A percentile compares a stretch with the other conserved stretches of the same genome.
Conservation (phyloP, 2,113 vertebrate species). For the Engystomops pustulosus region DNA sequence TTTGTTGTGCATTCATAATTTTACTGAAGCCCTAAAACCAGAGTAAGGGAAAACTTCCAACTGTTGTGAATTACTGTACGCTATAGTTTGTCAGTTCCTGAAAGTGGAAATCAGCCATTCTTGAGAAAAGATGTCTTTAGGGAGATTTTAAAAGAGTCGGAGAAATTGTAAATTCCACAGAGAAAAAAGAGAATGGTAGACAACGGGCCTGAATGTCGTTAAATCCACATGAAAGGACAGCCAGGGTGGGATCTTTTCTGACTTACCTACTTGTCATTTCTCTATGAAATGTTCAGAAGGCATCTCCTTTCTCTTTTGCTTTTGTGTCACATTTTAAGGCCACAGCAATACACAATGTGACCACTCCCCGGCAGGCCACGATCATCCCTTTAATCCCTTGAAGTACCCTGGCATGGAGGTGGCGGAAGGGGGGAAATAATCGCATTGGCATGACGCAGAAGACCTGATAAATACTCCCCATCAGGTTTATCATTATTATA, state of each 20-base stretch:
- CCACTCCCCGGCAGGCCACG: too few relatives aligned
- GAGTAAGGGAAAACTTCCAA: background rate
- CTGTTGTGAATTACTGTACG: constrained; percentile 26
- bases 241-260: background rate
- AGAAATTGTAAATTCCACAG: constrained; percentile 1
- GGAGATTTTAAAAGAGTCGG: constrained; percentile 12
- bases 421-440: too few relatives aligned
- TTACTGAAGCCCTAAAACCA: background rate
- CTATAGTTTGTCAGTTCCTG: background rate
- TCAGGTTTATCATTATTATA: too few relatives aligned
- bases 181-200: background rate
- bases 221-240: background rate
- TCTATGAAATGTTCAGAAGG: background rate
- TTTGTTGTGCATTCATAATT: background rate
- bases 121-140: constrained; percentile 17
- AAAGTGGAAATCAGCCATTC: constrained; percentile 14
- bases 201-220: background rate
- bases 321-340: too few relatives aligned
- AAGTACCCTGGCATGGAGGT: too few relatives aligned
- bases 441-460: too few relatives aligned
- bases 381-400: too few relatives aligned
- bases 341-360: too few relatives aligned
- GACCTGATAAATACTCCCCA: too few relatives aligned
- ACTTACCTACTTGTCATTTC: background rate
- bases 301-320: background rate